These are phyloP conservation scores for Macrosoma leucophasiata DNA, from an alignment of 2,888 invertebrate species.

Conservation along the genomic window DNA sequence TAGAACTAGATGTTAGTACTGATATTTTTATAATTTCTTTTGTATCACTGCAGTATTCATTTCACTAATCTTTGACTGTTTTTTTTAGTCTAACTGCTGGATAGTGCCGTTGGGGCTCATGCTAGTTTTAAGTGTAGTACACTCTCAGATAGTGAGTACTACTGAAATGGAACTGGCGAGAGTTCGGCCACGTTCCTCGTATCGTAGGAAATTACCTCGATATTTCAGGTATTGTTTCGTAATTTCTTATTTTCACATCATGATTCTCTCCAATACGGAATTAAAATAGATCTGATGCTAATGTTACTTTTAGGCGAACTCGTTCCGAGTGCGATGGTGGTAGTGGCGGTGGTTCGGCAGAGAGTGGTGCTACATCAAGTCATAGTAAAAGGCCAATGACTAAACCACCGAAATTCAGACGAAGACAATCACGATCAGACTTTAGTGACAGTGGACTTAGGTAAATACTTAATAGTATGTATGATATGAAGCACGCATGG, in stretches of 20 bases:
- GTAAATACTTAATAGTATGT: too few species aligned
- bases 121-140: slow-evolving; percentile 63
- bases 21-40: neutral
- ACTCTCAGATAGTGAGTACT: slow-evolving; percentile 70
- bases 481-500: too few species aligned
- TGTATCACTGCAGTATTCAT: too few species aligned
- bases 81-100: slow-evolving; percentile 58
- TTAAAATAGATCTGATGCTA: too few species aligned
- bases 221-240: slow-evolving; percentile 51
- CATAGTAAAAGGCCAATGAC: slow-evolving; percentile 53
- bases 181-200: slow-evolving; percentile 57
- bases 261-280: neutral
- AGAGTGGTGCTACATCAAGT: slow-evolving; percentile 64
- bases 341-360: slow-evolving; percentile 61
- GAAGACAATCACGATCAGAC: slow-evolving; percentile 55
- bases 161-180: slow-evolving; percentile 66
- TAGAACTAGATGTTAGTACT: slow-evolving; percentile 71
- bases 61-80: too few species aligned
- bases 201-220: slow-evolving; percentile 54
- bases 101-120: slow-evolving; percentile 62
- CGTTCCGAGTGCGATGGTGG: slow-evolving; percentile 62
- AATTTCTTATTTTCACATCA: slow-evolving; percentile 2
- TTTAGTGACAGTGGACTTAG: slow-evolving; percentile 50
- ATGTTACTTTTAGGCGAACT: slow-evolving; percentile 44
- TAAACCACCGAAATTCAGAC: slow-evolving; percentile 55